Base-by-base conservation (phyloP, 2,888 invertebrate species). In the Epiblema foenella region DNA sequence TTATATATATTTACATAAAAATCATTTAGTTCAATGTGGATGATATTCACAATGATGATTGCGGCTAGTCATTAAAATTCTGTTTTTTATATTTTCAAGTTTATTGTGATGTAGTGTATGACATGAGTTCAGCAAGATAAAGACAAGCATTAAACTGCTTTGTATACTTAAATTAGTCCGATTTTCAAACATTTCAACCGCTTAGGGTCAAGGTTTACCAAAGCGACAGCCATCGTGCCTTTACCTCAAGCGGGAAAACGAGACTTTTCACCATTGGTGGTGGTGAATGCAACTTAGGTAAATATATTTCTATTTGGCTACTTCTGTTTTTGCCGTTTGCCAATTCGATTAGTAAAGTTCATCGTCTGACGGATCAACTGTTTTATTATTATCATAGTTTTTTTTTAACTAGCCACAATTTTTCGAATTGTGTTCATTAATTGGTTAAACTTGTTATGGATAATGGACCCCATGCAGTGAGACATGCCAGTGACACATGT, bases 381-480 rank as follows among this genome's bases (percentile, higher is more conserved):
- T 15, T 15, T 33, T 7, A 8, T 11, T 1, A 8, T 10, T n/a
- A 54, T 18, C 18, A 20, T 33, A 20, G n/a, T 10, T 52, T 69
- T 64, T n/a, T 24, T 60, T 60, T 60, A 60, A 54, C 20, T 46
- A 56, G 60, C 59, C 70, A 60, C 60, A 60, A 64, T 10, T 24
- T 20, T 59, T 20, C 17, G 52, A 66, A 10, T 15, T 60, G 71
- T 71, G 71, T 67, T 67, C 39, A 71, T 71, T 71, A 62, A 51
- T 66, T 67, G 51, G 71, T 71, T 71, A 71, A 67, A 67, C 49
- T 56, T 60, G 71, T 71, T 71, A 71, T 62, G 71, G 54, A 64
- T 52, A 17, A 57, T 66, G 81, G 81, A 82, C 80, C 84, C 83
- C 88, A 89, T 89, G 89, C 89, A 77, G 77, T 75, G 78, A 68